These are phyloP conservation scores for Drosophila yooni DNA, from an alignment of 2,888 invertebrate genomes.

Conservation along the genomic window DNA sequence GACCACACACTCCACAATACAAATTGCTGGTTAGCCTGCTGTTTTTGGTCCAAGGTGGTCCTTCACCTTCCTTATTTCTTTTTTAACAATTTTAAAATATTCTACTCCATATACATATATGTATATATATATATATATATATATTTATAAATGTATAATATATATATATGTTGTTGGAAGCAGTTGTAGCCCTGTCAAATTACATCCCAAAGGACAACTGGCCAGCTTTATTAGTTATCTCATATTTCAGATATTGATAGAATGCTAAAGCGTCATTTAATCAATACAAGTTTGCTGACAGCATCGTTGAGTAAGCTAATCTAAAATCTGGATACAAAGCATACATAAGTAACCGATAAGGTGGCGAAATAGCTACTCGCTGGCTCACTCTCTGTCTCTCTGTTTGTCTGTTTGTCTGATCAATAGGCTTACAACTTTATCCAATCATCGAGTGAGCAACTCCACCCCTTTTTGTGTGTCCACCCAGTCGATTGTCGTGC, in stretches of 20 bases:
- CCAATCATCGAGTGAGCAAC: constrained; percentile 42
- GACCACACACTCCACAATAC: constrained; percentile 70
- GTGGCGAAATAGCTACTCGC: neutral
- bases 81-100: neutral
- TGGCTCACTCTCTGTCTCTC: neutral
- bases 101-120: neutral
- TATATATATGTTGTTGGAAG: neutral
- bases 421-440: constrained; percentile 61
- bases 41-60: constrained; percentile 49
- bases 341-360: constrained; percentile 1
- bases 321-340: neutral
- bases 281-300: constrained; percentile 1
- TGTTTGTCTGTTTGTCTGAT: constrained; percentile 14
- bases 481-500: constrained; percentile 62
- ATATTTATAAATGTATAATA: neutral
- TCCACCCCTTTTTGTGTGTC: neutral
- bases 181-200: neutral
- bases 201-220: neutral
- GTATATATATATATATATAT: too few species aligned
- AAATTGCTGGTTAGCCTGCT: constrained; percentile 44
- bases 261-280: constrained; percentile 7
- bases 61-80: neutral
- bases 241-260: neutral
- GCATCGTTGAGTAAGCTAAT: neutral
- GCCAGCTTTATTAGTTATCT: neutral